These are phyloP conservation scores for Sebastes iracundus DNA, from an alignment of 2,797 vertebrate species.

Conservation along the genomic window DNA sequence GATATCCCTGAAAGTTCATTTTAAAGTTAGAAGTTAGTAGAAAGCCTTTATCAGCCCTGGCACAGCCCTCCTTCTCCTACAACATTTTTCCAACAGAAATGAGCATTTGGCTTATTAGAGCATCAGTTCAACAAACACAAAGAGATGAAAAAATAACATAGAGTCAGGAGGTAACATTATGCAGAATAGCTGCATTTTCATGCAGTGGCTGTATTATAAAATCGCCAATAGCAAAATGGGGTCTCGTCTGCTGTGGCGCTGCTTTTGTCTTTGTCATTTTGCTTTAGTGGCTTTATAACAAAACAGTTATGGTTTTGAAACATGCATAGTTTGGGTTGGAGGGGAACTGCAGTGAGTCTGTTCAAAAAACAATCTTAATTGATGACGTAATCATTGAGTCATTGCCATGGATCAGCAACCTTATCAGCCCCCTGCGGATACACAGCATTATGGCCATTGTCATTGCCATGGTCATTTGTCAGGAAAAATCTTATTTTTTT, in stretches of 20 bases:
- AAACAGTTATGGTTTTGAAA: neutral
- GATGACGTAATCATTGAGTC: conserved; percentile 11
- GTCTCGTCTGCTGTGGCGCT: neutral
- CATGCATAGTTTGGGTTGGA: neutral
- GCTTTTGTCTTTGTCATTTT: neutral
- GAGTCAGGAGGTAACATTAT: neutral
- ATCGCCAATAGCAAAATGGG: neutral
- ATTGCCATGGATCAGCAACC: neutral
- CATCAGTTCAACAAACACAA: neutral
- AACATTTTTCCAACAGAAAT: neutral
- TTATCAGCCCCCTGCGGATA: neutral
- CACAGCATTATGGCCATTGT: neutral
- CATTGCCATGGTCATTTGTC: neutral
- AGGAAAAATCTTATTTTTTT: neutral
- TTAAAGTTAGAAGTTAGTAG: neutral
- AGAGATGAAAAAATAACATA: neutral
- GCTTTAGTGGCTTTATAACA: neutral
- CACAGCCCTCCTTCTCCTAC: accelerated
- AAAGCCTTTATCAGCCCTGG: neutral
- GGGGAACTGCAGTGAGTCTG: neutral
- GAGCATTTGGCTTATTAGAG: neutral
- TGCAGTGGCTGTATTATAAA: neutral
- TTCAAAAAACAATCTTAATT: neutral
- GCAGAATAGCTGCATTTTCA: neutral
- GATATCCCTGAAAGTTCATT: neutral